Evolutionary conservation across 2,113 vertebrate genomes (phyloP).

Genomic region (Morone saxatilis): DNA sequence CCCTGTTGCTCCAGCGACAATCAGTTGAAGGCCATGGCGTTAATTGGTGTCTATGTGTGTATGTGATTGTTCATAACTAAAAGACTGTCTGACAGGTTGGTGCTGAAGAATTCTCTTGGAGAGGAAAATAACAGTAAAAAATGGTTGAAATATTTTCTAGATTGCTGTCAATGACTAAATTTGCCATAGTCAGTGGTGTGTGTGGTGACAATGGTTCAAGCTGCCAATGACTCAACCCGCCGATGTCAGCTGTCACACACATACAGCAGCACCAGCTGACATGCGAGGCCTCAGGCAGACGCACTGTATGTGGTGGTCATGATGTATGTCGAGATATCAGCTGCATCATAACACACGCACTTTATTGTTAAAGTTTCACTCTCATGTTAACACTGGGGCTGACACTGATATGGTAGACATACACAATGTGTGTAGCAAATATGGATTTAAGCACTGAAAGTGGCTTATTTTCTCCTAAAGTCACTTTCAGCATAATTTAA

Average conservation of each 20-base stretch:
- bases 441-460: neutral
- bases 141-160: neutral
- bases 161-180: constrained; percentile 6
- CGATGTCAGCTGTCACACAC: constrained; percentile 60
- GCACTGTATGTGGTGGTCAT: neutral
- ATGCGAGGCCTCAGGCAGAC: constrained; percentile 30
- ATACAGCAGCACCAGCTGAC: constrained; percentile 48
- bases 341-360: neutral
- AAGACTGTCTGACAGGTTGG: neutral
- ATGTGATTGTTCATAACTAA: neutral
- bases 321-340: neutral
- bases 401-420: neutral
- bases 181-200: constrained; percentile 3
- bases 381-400: neutral
- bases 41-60: neutral
- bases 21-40: constrained; percentile 4
- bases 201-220: constrained; percentile 44
- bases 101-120: neutral
- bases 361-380: neutral
- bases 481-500: neutral
- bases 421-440: neutral
- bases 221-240: constrained; percentile 54
- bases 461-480: neutral
- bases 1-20: neutral
- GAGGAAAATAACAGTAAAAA: neutral